phyloP scores from a whole-genome alignment of 2,113 vertebrate species.

The Lasiurus cinereus region DNA sequence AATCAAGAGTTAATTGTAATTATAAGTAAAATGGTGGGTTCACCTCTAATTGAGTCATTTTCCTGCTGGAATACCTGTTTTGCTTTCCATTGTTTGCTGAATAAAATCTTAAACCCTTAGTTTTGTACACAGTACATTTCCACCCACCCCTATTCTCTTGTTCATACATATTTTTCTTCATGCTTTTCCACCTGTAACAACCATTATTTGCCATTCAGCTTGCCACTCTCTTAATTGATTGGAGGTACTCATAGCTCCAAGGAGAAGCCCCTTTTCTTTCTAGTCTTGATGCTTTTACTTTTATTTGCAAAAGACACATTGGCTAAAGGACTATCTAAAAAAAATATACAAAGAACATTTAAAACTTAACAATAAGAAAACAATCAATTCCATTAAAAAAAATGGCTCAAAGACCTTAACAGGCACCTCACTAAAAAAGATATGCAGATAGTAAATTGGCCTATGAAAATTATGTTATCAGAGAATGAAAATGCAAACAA shows the following conservation, averaged over 20 bases:
- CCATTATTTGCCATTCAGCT: neutral
- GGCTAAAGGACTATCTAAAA: neutral
- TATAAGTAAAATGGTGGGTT: constrained; percentile 53
- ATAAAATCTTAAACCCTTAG: neutral
- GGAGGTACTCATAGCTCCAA: neutral
- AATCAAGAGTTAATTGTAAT: constrained; percentile 63
- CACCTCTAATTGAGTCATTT: constrained; percentile 19
- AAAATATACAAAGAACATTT: neutral
- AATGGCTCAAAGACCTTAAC: neutral
- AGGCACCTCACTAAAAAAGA: neutral
- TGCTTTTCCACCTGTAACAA: neutral
- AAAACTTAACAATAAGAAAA: neutral
- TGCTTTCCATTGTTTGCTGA: neutral
- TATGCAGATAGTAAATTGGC: neutral
- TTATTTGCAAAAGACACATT: neutral
- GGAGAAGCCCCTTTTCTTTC: neutral
- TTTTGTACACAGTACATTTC: neutral
- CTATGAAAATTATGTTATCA: neutral
- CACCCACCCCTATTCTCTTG: too few relatives aligned
- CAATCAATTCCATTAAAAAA: neutral
- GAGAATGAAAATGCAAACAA: neutral
- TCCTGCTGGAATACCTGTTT: neutral
- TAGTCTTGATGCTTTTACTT: neutral
- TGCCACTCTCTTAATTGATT: neutral
- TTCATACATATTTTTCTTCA: neutral